These are phyloP conservation scores for Bursaphelenchus mucronatus DNA, from an alignment of 1,140 invertebrate species.

Conservation along the genomic window DNA sequence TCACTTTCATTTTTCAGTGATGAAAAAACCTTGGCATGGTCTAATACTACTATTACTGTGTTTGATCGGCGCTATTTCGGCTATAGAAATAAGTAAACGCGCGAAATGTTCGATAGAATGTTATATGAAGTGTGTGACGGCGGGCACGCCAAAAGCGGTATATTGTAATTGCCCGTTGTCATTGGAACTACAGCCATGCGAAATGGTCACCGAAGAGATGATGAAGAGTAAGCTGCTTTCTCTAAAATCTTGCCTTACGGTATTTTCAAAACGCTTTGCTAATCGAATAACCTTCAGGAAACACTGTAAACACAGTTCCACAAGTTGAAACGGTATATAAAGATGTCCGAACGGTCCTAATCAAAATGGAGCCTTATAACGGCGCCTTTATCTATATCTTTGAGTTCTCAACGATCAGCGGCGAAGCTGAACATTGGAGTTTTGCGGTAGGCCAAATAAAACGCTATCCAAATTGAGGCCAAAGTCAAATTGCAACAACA, in stretches of 20 bases:
- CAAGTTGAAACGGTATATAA: constrained; percentile 33
- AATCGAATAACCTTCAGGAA: constrained; percentile 17
- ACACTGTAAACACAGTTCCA: constrained; percentile 20
- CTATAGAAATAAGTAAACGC: constrained; percentile 11
- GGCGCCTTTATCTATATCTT: constrained; percentile 47
- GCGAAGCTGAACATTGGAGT: constrained; percentile 37
- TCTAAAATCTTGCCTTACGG: neutral
- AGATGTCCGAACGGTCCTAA: constrained; percentile 36
- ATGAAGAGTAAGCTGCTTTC: constrained; percentile 15
- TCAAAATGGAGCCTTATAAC: constrained; percentile 32
- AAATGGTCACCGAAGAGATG: constrained; percentile 42
- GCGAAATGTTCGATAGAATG: constrained; percentile 44
- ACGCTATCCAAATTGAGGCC: neutral
- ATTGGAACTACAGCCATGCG: constrained; percentile 36
- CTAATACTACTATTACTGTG: too few relatives aligned
- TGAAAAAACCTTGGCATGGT: too few relatives aligned
- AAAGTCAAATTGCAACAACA: neutral
- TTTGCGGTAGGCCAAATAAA: constrained; percentile 40
- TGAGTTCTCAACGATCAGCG: constrained; percentile 38
- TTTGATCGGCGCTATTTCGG: too few relatives aligned
- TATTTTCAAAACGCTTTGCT: constrained; percentile 10
- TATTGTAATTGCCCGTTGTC: constrained; percentile 49
- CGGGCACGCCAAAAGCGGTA: constrained; percentile 48
- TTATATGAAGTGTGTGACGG: constrained; percentile 44
- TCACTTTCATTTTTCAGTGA: too few relatives aligned